A percentile compares a stretch with the other conserved stretches of the same genome.
These are phyloP conservation scores for Julus scandinavius DNA, from an alignment of 2,888 invertebrate genomes.

Conservation along the genomic window DNA sequence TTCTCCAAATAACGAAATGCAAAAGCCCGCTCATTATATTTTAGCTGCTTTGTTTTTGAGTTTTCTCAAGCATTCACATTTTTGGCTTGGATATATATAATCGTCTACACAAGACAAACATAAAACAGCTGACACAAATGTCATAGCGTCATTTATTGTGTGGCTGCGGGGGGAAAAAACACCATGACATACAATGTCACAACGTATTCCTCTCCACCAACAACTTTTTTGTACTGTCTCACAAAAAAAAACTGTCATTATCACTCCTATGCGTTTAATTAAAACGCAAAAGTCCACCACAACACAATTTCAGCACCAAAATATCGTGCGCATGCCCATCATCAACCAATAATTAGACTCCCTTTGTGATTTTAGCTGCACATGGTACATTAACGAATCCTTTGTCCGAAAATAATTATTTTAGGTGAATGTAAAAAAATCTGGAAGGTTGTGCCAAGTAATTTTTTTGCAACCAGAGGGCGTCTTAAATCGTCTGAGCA, in stretches of 20 bases:
- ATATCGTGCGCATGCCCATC: not conserved
- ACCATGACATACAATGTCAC: not conserved
- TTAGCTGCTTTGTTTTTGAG: too few species aligned
- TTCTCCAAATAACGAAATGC: too few species aligned
- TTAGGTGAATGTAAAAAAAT: not conserved
- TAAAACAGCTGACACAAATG: too few species aligned
- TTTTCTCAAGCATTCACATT: too few species aligned
- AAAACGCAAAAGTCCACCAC: not conserved
- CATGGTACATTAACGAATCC: not conserved
- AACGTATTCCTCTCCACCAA: not conserved
- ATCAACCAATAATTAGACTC: not conserved
- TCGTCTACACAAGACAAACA: too few species aligned
- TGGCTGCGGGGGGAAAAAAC: too few species aligned
- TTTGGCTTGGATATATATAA: too few species aligned
- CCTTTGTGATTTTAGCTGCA: not conserved
- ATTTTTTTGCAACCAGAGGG: not conserved
- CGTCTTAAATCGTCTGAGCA: not conserved
- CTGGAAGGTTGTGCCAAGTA: not conserved
- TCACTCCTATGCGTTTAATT: not conserved
- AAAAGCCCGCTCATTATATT: too few species aligned
- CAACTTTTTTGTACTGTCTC: not conserved
- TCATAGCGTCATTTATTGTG: too few species aligned
- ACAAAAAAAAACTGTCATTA: not conserved
- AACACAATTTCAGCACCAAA: too few species aligned
- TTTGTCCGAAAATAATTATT: slow-evolving; percentile 29